Evolutionary conservation across 2,888 invertebrate genomes (phyloP).

Genomic region (Perizoma flavofasciatum): DNA sequence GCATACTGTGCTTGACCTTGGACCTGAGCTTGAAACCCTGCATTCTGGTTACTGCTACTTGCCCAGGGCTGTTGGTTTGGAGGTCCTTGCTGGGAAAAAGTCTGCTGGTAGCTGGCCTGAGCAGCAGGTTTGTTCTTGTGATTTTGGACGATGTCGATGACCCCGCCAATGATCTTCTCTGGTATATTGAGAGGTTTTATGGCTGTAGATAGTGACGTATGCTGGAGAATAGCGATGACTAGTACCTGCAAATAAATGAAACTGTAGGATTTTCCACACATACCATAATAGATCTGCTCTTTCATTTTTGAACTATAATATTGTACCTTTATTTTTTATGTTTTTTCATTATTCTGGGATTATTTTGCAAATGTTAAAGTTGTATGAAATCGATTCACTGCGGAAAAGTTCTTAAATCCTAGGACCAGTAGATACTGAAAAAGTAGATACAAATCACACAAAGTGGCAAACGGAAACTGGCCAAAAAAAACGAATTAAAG

Average conservation of each 20-base stretch:
- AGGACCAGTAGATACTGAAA: too few relatives aligned
- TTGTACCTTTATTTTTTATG: too few relatives aligned
- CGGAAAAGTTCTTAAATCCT: too few relatives aligned
- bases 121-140: constrained; percentile 69
- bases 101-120: constrained; percentile 40
- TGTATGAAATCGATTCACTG: too few relatives aligned
- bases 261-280: neutral
- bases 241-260: constrained; percentile 47
- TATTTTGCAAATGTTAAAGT: too few relatives aligned
- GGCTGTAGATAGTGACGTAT: constrained; percentile 38
- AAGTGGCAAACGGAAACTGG: too few relatives aligned
- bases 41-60: constrained; percentile 39
- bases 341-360: too few relatives aligned
- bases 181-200: constrained; percentile 63
- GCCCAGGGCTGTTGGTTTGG: constrained; percentile 45
- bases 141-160: constrained; percentile 73
- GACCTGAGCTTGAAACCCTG: constrained; percentile 30
- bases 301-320: too few relatives aligned
- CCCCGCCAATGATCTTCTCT: constrained; percentile 74
- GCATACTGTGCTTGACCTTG: constrained; percentile 36
- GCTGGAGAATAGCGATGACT: constrained; percentile 37
- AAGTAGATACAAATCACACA: too few relatives aligned
- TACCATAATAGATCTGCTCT: too few relatives aligned
- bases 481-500: too few relatives aligned
- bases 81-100: constrained; percentile 44